Base-by-base conservation (phyloP, 2,797 vertebrate genomes). In the Peromyscus aztecus region DNA sequence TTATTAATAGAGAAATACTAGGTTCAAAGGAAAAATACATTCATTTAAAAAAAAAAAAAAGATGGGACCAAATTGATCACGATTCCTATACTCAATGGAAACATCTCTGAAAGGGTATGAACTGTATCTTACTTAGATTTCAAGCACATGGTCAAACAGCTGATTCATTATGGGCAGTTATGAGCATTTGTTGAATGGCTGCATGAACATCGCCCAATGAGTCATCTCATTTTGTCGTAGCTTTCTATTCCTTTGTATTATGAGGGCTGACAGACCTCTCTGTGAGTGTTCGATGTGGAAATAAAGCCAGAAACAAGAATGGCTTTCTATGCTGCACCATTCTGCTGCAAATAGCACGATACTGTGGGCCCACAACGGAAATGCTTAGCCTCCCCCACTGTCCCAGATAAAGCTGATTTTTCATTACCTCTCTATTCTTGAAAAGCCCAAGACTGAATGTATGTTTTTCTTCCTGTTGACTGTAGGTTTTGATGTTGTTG, bases 381-480 rank as follows among this genome's bases (percentile, higher is more conserved):
- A 95, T 16, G 67, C 90, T 92, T 19, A 55, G 57, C 83, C 65
- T 95, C 89, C 94, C 95, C 91, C 87, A 40, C 89, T 19, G 65
- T n/a, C 94, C 83, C 89, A 40, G 16, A 84, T 90, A 97, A 97
- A 96, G 92, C 92, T 61, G 55, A 85, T 97, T 98, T 97, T 78
- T 94, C 96, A 92, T 77, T 83, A 95, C 96, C 90, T 96, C 82
- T 92, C 78, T 93, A 17, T 90, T 97, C 96, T 90, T 95, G 55
- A 97, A 96, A 98, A 97, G 84, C 80, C 86, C 43, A 81, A 91
- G 59, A 85, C 86, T 13, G 92, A 95, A 69, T 73, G 12, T 67
- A 59, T 96, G 69, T 97, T 97, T 97, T 97, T 96, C 97, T 97
- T 97, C 97, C 94, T 97, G 86, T 98, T 97, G 97, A 97, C 97